Evolutionary conservation across 2,797 vertebrate species (phyloP).

Genomic region (Nyctalus aviator): DNA sequence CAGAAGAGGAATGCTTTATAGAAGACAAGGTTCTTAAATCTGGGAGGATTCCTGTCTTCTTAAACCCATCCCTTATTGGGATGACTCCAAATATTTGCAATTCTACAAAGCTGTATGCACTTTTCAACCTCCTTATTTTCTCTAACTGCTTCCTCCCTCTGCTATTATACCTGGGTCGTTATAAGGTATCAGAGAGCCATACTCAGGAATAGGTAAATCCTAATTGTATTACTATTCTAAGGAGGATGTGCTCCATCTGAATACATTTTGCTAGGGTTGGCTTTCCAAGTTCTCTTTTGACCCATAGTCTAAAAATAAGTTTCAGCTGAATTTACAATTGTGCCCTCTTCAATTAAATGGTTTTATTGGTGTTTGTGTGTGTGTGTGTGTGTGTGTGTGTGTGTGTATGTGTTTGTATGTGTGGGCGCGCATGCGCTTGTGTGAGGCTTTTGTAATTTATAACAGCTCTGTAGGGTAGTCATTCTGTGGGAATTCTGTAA

Average conservation of each 20-base stretch:
- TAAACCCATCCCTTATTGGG: slow-evolving; percentile 49
- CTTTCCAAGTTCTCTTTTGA: slow-evolving; percentile 68
- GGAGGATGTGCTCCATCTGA: slow-evolving; percentile 55
- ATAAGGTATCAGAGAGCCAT: slow-evolving; percentile 71
- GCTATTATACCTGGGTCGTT: neutral
- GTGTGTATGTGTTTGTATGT: too few relatives aligned
- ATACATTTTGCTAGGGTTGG: slow-evolving; percentile 68
- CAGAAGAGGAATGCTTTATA: slow-evolving; percentile 37
- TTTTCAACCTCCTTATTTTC: slow-evolving; percentile 69
- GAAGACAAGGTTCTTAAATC: neutral
- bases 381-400: neutral
- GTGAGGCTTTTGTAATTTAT: slow-evolving; percentile 73
- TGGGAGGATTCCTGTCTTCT: slow-evolving; percentile 32
- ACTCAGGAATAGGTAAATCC: slow-evolving; percentile 1
- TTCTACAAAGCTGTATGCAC: slow-evolving; percentile 63
- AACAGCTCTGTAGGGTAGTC: slow-evolving; percentile 73
- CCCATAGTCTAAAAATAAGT: slow-evolving; percentile 41
- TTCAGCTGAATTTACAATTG: slow-evolving; percentile 75
- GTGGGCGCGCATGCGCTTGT: too few relatives aligned
- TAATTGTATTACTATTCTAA: slow-evolving; percentile 56
- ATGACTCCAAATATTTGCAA: slow-evolving; percentile 27
- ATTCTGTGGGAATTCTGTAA: slow-evolving; percentile 79
- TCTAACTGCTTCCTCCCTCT: slow-evolving; percentile 42
- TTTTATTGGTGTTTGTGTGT: slow-evolving; percentile 5
- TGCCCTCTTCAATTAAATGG: slow-evolving; percentile 76